These are phyloP conservation scores for Xylota segnis DNA, from an alignment of 2,888 invertebrate genomes.

Conservation along the genomic window DNA sequence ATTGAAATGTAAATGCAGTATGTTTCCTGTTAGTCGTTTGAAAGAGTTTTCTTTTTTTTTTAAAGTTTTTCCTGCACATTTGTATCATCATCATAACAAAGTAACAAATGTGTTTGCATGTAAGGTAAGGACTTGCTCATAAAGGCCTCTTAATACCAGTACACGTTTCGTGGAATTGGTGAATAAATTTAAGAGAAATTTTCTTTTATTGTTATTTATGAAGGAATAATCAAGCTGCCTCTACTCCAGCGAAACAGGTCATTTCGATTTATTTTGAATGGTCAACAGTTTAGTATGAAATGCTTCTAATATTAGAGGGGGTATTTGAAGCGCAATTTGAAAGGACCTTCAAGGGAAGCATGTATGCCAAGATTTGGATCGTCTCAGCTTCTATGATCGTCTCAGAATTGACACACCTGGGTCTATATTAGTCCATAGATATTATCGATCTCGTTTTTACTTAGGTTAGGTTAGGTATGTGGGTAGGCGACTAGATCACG, in stretches of 20 bases:
- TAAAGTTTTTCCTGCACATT: not conserved
- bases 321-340: too few species aligned
- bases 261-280: not conserved
- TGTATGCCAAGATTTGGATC: too few species aligned
- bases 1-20: not conserved
- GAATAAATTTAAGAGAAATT: slow-evolving; percentile 16
- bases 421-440: too few species aligned
- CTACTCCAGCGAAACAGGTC: not conserved
- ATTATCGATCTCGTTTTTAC: too few species aligned
- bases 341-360: too few species aligned
- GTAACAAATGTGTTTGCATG: slow-evolving; percentile 11
- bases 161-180: slow-evolving; percentile 1
- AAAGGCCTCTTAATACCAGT: not conserved
- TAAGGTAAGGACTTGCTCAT: slow-evolving; percentile 15
- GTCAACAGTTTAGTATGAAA: too few species aligned
- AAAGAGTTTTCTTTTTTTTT: not conserved
- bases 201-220: not conserved
- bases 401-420: too few species aligned
- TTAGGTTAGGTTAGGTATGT: too few species aligned
- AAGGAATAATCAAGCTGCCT: not conserved
- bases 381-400: too few species aligned
- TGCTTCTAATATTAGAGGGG: too few species aligned
- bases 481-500: too few species aligned
- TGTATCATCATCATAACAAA: slow-evolving; percentile 2
- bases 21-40: not conserved